These are phyloP conservation scores for Paradoxurus hermaphroditus DNA, from an alignment of 2,113 vertebrate genomes.

Conservation along the genomic window DNA sequence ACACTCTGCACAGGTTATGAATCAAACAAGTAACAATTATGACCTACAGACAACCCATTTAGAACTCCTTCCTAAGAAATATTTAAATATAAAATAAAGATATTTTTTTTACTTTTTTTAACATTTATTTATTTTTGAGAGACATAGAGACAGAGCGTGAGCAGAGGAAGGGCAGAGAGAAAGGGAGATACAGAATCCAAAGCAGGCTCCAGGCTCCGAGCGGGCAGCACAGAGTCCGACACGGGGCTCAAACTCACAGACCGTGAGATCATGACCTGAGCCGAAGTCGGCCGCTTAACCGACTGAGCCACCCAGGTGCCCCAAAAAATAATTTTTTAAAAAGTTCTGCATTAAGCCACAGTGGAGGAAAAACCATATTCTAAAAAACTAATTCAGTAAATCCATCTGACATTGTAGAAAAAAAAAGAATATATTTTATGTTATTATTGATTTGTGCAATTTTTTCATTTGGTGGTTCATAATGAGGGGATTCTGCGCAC, in stretches of 20 bases:
- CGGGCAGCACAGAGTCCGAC: too few relatives aligned
- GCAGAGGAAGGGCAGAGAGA: too few relatives aligned
- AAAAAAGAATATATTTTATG: not conserved
- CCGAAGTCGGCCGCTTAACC: too few relatives aligned
- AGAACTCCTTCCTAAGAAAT: not conserved
- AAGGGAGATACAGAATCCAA: too few relatives aligned
- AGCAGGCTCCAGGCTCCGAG: too few relatives aligned
- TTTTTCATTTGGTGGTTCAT: constrained; percentile 37
- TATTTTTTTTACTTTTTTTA: too few relatives aligned
- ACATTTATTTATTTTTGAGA: too few relatives aligned
- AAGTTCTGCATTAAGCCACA: not conserved
- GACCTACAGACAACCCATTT: not conserved
- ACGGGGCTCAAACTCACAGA: too few relatives aligned
- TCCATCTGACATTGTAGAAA: not conserved
- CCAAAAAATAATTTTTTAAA: not conserved
- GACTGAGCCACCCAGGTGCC: too few relatives aligned
- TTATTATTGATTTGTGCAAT: not conserved
- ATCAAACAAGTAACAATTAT: not conserved
- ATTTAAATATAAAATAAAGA: not conserved
- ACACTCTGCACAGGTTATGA: not conserved
- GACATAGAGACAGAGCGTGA: too few relatives aligned
- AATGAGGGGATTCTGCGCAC: not conserved
- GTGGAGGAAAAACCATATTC: not conserved
- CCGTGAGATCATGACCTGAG: too few relatives aligned
- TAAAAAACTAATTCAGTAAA: constrained; percentile 4